phyloP scores from a whole-genome alignment of 2,113 vertebrate genomes.

The Cryptotis parvus region DNA sequence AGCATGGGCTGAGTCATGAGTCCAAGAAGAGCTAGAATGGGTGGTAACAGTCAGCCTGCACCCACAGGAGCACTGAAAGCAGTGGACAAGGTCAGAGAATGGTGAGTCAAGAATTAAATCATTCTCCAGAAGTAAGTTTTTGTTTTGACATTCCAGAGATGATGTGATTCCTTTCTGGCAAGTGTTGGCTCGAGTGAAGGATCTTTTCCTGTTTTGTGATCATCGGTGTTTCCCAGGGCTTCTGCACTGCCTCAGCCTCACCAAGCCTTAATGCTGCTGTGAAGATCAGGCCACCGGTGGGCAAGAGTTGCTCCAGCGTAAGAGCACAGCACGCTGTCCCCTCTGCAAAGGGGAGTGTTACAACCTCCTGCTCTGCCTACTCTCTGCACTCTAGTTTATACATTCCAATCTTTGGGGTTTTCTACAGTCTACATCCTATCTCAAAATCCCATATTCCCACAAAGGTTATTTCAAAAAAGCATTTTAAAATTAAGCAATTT shows the following conservation, averaged over 20 bases:
- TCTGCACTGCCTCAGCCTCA: too few species aligned
- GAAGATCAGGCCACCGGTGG: not conserved
- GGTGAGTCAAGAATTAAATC: not conserved
- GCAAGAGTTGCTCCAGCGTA: fast-evolving
- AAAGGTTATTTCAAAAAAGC: too few species aligned
- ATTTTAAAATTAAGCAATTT: too few species aligned
- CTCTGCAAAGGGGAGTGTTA: not conserved
- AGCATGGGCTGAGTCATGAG: not conserved
- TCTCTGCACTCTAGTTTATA: not conserved
- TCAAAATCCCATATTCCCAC: not conserved
- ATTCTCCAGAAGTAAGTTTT: not conserved
- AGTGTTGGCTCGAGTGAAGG: not conserved
- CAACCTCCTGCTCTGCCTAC: not conserved
- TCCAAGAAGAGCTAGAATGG: not conserved
- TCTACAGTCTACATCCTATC: not conserved
- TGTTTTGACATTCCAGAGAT: not conserved
- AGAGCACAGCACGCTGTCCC: not conserved
- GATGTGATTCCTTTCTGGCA: not conserved
- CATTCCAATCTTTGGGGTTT: not conserved
- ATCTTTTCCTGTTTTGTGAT: not conserved
- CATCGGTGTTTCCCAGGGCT: not conserved
- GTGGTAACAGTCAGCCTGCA: not conserved
- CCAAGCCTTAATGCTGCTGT: not conserved
- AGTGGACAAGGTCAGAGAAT: not conserved
- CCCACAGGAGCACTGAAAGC: not conserved